Conservation (phyloP, 30 jellyfish, hydroid and myxozoan genomes). For the Turritopsis dohrnii region DNA sequence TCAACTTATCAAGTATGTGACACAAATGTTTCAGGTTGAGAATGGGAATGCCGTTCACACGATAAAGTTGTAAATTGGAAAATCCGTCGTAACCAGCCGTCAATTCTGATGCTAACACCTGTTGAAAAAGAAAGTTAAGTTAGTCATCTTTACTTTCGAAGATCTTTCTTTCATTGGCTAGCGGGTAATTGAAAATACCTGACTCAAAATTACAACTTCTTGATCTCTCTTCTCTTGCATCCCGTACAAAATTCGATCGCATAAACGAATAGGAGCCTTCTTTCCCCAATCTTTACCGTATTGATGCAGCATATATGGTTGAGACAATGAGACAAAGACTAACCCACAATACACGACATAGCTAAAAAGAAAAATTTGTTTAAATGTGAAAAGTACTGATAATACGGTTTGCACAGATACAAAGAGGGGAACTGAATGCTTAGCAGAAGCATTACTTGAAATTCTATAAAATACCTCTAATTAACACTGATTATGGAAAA, state of each 20-base stretch:
- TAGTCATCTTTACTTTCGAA: background rate
- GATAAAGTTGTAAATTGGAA: constrained; percentile 51
- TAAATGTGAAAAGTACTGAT: too few species aligned
- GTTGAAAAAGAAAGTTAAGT: background rate
- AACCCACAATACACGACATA: constrained; percentile 68
- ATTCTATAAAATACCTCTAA: too few species aligned
- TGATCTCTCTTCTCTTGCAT: constrained; percentile 42
- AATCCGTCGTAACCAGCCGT: constrained; percentile 74
- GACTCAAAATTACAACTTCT: constrained; percentile 63
- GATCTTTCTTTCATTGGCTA: background rate
- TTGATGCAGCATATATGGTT: constrained; percentile 68
- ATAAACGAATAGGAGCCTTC: constrained; percentile 57
- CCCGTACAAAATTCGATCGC: constrained; percentile 57
- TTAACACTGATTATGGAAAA: background rate
- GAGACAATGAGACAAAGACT: constrained; percentile 61
- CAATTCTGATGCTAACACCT: constrained; percentile 69
- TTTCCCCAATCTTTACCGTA: constrained; percentile 71
- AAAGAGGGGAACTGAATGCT: too few species aligned
- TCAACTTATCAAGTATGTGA: constrained; percentile 36
- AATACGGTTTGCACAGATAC: too few species aligned
- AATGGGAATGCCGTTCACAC: constrained; percentile 66
- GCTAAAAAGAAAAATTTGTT: constrained; percentile 24
- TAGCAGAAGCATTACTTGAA: too few species aligned
- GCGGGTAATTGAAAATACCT: constrained; percentile 24
- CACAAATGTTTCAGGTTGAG: constrained; percentile 58